Evolutionary conservation across 2,113 vertebrate genomes (phyloP).

Genomic region (Nymphicus hollandicus): DNA sequence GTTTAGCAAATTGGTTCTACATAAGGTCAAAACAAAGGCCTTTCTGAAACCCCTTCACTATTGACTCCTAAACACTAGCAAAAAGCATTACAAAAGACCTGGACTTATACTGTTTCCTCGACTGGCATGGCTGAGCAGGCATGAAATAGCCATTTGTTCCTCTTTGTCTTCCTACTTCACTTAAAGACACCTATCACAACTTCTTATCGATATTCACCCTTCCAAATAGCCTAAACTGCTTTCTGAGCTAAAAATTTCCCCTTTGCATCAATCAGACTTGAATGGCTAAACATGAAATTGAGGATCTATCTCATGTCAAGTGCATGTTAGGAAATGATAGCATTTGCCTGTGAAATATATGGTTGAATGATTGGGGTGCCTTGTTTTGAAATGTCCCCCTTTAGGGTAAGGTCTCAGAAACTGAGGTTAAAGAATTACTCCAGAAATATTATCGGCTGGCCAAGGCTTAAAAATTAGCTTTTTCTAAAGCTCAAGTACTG

Average conservation of each 20-base stretch:
- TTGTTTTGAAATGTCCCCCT: background rate
- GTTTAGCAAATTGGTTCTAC: background rate
- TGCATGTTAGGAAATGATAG: background rate
- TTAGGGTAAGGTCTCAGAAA: background rate
- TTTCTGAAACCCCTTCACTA: background rate
- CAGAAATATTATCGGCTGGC: background rate
- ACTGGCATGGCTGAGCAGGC: background rate
- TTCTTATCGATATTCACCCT: background rate
- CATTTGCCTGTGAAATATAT: background rate
- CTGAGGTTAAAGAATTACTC: background rate
- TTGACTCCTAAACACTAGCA: background rate
- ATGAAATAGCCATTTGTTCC: background rate
- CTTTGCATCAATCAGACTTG: background rate
- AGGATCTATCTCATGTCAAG: accelerated
- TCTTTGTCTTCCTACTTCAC: background rate
- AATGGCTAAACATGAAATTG: background rate
- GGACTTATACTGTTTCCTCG: background rate
- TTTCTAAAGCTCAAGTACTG: background rate
- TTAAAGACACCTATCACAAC: background rate
- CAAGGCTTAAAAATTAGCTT: background rate
- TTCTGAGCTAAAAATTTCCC: background rate
- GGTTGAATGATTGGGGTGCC: accelerated
- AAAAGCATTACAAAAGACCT: background rate
- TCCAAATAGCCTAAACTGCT: background rate
- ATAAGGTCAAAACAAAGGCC: background rate